Evolutionary conservation across 2,888 invertebrate genomes (phyloP), one percentile per base, ranked within the genome.

Genomic region (Habroteleia sp.): DNA sequence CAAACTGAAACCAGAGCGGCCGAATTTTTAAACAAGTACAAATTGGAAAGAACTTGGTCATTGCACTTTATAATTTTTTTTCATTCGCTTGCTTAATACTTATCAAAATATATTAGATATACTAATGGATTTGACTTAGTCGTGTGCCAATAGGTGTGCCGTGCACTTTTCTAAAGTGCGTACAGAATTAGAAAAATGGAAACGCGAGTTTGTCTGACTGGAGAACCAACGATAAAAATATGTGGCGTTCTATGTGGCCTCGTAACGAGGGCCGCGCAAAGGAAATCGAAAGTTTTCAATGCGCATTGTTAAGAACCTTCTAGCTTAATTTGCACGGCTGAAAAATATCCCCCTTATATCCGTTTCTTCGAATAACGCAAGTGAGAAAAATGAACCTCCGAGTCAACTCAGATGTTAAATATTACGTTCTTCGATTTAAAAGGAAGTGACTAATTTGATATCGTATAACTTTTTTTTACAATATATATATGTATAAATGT

Each of bases 51-150:
- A 37, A 50, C 35, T 35, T 54, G 39, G 25, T 23, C 50, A 35
- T n/a, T 10, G 16, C 29, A 42, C 23, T 56, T 42, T 5, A 31
- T 14, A 56, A 0, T 14, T 35, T 14, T 14, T 39, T 20, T 63
- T 11, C 17, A 63, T 52, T 52, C 27, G 27, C 16, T 25, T 65
- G 65, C 20, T 11, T 37, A 42, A 33, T 63, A 17, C 63, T 63
- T 65, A 52, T 65, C 35, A 65, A 65, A 65, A 52, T 65, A 65
- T 52, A 65, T 52, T 14, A 41, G 42, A 31, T 63, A 48, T 33
- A 41, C n/a, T 37, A 54, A 54, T 65, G 44, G 33, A 44, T 44
- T 20, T 35, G 35, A 58, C 56, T 33, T 50, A 41, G 50, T 20
- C 16, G 25, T 23, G 29, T 44, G 65, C 35, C 44, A 65, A 65